Base-by-base conservation (phyloP, 2,113 vertebrate genomes). In the Excalfactoria chinensis region DNA sequence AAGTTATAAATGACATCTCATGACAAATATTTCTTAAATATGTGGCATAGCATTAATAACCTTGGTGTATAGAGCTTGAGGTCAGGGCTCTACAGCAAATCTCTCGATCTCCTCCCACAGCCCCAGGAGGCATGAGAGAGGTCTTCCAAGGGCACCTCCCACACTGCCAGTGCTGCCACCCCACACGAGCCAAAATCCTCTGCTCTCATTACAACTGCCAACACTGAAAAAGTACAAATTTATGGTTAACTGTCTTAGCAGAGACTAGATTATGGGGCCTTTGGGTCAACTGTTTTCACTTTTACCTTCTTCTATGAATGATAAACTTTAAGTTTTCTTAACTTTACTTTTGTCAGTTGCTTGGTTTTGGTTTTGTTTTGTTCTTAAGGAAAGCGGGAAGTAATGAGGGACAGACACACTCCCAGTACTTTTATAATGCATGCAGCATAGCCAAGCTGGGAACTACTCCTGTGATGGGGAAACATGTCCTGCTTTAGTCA, bases 401-500 rank as follows among this genome's bases (percentile, higher is more conserved):
- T 34, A 90, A 68, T 3, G 34, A 86, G 32, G 23, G 34, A 9
- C 67, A 90, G 68, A 59, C 77, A 56, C 22, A 34, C 55, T 79
- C 71, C 81, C 0, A 0, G 15, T 23, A 59, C 49, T 75, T 34
- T 19, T 14, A n/a, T 18, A 34, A 8, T 30, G 62, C 22, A 35
- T 32, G 74, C 81, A 70, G 51, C 71, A 37, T 1, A 4, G 60
- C 60, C 87, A 92, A 86, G 60, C 34, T 78, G 48, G 78, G 37
- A 89, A 93, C 60, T 44, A 30, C 68, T 93, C 56, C 21, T 25
- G 4, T 23, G 1, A 67, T n/a, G n/a, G 64, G 48, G 74, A 46
- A 79, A 96, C 95, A 94, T 94, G 89, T 93, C 82, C 56, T 5
- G 0, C 85, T 96, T 93, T 81, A 93, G 85, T 93, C 84, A 95